Evolutionary conservation across 2,888 invertebrate genomes (phyloP).

Genomic region (Candidula unifasciata): DNA sequence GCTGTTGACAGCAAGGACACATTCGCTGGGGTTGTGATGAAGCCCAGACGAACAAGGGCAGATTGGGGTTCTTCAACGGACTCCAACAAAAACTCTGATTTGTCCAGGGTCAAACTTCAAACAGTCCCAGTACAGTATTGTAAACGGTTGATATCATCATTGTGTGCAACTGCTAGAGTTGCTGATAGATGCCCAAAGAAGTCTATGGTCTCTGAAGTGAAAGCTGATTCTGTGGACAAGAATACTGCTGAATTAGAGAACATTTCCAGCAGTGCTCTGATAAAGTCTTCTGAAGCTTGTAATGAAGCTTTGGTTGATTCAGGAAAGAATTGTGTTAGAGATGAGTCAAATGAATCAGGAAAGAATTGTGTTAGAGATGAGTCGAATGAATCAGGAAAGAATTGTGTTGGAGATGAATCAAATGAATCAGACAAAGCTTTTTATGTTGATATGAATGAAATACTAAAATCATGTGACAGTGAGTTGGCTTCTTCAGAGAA

Average conservation of each 20-base stretch:
- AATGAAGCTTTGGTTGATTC: background rate
- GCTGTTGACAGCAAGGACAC: slow-evolving; percentile 9
- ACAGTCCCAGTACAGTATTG: slow-evolving; percentile 11
- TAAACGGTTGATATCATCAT: slow-evolving; percentile 26
- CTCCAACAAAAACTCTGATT: background rate
- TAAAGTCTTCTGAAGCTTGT: background rate
- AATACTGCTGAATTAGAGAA: background rate
- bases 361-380: background rate
- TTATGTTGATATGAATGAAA: too few species aligned
- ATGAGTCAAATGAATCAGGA: background rate
- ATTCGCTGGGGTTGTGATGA: slow-evolving; percentile 45
- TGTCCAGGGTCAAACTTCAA: background rate
- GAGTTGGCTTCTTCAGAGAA: too few species aligned
- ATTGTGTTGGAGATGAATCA: too few species aligned
- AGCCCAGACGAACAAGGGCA: slow-evolving; percentile 7
- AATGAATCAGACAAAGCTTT: too few species aligned
- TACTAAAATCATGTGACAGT: too few species aligned
- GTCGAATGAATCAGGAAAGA: background rate
- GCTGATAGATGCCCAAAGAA: background rate
- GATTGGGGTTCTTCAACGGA: slow-evolving; percentile 38
- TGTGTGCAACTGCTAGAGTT: background rate
- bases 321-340: background rate
- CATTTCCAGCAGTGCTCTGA: background rate
- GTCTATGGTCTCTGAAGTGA: background rate
- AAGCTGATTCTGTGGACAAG: background rate